Evolutionary conservation across 2,888 invertebrate species (phyloP).

Genomic region (Phania funesta): DNA sequence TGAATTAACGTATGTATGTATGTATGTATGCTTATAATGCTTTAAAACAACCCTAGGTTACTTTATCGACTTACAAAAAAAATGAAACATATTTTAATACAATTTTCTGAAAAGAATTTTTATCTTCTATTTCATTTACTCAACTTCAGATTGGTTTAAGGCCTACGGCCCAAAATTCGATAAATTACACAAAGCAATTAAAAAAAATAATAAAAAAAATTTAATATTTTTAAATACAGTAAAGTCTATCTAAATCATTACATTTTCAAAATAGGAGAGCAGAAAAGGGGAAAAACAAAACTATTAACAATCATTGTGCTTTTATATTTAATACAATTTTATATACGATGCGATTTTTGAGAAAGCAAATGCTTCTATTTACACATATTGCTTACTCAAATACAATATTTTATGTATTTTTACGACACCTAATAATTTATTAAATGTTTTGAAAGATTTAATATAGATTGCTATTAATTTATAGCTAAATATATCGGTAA

Average conservation of each 20-base stretch:
- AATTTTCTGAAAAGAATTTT: background rate
- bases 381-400: no score
- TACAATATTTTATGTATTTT: no score
- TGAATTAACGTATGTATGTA: conserved; percentile 22
- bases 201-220: conserved; percentile 46
- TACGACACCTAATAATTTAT: no score
- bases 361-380: no score
- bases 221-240: conserved; percentile 46
- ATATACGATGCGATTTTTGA: no score
- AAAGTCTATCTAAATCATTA: background rate
- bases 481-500: no score
- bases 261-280: background rate
- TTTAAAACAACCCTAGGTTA: conserved; percentile 71
- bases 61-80: conserved; percentile 46
- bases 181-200: background rate
- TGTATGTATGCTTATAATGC: background rate
- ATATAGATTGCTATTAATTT: no score
- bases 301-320: no score
- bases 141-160: conserved; percentile 40
- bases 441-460: no score
- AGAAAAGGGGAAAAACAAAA: background rate
- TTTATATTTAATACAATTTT: no score
- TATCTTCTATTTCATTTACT: conserved; percentile 27
- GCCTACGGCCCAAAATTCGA: conserved; percentile 71
- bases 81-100: conserved; percentile 2